Evolutionary conservation across 2,113 vertebrate species (phyloP), one percentile per base, ranked within the genome.

Genomic region (Girardinichthys multiradiatus): DNA sequence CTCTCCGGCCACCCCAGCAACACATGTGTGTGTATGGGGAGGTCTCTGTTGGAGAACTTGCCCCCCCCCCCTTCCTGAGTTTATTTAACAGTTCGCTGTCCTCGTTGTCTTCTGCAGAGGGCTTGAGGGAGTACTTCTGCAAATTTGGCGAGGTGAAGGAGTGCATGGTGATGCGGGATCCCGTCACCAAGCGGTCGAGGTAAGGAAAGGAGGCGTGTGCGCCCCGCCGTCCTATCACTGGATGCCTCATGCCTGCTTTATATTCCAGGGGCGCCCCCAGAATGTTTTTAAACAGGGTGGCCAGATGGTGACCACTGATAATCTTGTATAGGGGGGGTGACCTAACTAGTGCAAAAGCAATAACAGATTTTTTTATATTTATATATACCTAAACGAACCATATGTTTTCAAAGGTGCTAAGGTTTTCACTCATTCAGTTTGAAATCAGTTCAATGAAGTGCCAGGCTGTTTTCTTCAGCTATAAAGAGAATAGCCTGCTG

Each of bases 151-250:
- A 98, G 90, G 97, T 98, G 95, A 98, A 98, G 94, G 97, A 98
- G 96, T 98, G 97, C 86, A 97, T 98, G 96, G 97, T 98, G 94
- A 98, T 98, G 97, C 95, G 97, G 87, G 97, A 98, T 95, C 97
- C 97, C 90, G 93, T 98, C 94, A 98, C 97, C 93, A 98, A 98
- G 94, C 95, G 97, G 91, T 98, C 97, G 95, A 98, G 97, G 97
- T 98, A 95, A 98, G 93, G 86, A 92, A 72, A 80, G 85, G 88
- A 93, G 90, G 92, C 86, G 92, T 92, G 89, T 91, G 87, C 82
- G 76, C 84, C 65, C 69, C 82, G 37, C 77, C 82, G 88, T 88
- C 89, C 90, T 89, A 87, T 91, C 84, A 85, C 80, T 33, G 81
- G 70, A 69, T 77, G 74, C 83, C 76, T 77, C 92, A 69, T 68